phyloP scores from a whole-genome alignment of 2,888 invertebrate species.

The Abscondita cerata region DNA sequence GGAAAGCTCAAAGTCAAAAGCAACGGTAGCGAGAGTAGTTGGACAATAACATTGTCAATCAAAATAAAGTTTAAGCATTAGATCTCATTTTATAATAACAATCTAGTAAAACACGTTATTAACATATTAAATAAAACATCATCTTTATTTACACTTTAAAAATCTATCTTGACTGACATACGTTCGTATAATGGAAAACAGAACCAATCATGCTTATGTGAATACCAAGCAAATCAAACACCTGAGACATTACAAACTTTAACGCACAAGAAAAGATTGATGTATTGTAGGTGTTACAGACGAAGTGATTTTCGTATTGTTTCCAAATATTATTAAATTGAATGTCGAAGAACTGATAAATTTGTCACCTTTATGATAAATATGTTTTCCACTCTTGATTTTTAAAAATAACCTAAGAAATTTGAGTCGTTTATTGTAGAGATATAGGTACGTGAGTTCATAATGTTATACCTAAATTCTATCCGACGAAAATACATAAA shows the following conservation, averaged over 20 bases:
- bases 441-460: too few relatives aligned
- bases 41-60: slow-evolving; percentile 32
- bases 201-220: slow-evolving; percentile 31
- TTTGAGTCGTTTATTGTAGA: too few relatives aligned
- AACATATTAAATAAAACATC: background rate
- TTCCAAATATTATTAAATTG: slow-evolving; percentile 18
- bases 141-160: slow-evolving; percentile 17
- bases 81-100: slow-evolving; percentile 19
- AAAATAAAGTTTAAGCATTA: slow-evolving; percentile 25
- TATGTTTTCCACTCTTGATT: slow-evolving; percentile 8
- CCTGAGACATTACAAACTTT: slow-evolving; percentile 29
- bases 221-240: slow-evolving; percentile 32
- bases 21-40: slow-evolving; percentile 25
- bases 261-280: slow-evolving; percentile 29
- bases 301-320: slow-evolving; percentile 20
- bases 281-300: slow-evolving; percentile 27
- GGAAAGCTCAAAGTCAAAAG: slow-evolving; percentile 33
- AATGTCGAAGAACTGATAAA: slow-evolving; percentile 17
- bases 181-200: slow-evolving; percentile 21
- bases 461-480: too few relatives aligned
- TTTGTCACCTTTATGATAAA: slow-evolving; percentile 30
- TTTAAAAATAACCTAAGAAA: background rate
- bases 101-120: slow-evolving; percentile 18
- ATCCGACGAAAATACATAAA: too few relatives aligned
- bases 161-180: slow-evolving; percentile 21